Evolutionary conservation across 2,113 vertebrate genomes (phyloP), one percentile per base, ranked within the genome.

Genomic region (Pollimyrus isidori): DNA sequence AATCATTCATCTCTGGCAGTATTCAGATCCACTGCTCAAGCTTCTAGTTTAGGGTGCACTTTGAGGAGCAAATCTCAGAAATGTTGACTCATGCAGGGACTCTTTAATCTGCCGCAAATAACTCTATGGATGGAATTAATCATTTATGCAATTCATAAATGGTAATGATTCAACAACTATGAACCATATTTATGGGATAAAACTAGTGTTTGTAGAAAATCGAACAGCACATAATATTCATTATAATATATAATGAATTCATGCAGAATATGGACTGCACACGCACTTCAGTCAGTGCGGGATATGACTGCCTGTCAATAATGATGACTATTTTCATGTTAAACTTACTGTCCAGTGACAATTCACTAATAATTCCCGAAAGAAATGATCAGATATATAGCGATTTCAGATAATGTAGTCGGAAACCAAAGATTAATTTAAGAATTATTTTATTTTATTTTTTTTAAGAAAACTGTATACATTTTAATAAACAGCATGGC

Each of bases 371-470:
- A 45, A 82, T 45, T 21, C 4, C 30, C 35, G 48, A n/a, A 83
- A 83, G 21, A 83, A 83, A 76, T 76, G 35, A 15, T 35, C 13
- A 39, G 69, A 19, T 76, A 17, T 17, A 30, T 76, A 76, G 35
- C 5, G 15, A 76, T 73, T 39, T 76, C 30, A 76, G 13, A 73
- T 39, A 76, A 76, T 76, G 5, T 30, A 39, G 69, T 15, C 0
- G 30, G 11, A 30, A 39, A 39, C 69, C 39, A 46, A 92, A 93
- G 91, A 94, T 95, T 95, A 53, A 26, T 86, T 17, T 35, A 30
- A 52, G 3, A 86, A 53, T 86, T 30, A 19, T 86, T 86, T 30
- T 50, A 2, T 1, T 85, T 1, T 85, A 26, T 26, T 46, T 62
- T n/a, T 26, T 69, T 46, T 7, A 73, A 19, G 50, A 30, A 88